Conservation (phyloP, 2,888 invertebrate genomes). For the Blera fallax region DNA sequence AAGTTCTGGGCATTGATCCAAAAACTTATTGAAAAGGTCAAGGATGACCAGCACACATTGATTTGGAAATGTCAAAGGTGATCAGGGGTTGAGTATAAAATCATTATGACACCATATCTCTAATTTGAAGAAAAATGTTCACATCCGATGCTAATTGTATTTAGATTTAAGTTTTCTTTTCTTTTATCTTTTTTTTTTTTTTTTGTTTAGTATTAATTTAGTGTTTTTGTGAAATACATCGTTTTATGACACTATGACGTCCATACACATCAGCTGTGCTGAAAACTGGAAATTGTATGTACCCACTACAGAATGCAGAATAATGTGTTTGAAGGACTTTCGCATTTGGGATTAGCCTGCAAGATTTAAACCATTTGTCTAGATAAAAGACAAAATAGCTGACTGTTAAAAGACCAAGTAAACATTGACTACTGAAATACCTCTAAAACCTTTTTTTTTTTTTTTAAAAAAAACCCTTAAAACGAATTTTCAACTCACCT, state of each 20-base stretch:
- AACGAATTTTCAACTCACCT: conserved; percentile 34
- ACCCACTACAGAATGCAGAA: not conserved
- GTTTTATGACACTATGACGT: no score
- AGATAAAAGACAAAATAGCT: no score
- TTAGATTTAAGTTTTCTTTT: not conserved
- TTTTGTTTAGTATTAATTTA: not conserved
- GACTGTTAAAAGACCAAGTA: no score
- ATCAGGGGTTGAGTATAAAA: not conserved
- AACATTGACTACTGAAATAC: no score
- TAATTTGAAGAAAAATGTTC: not conserved
- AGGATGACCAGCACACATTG: conserved; percentile 28
- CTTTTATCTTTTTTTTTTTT: not conserved
- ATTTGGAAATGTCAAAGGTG: conserved; percentile 35
- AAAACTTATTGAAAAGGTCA: conserved; percentile 36
- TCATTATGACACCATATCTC: not conserved
- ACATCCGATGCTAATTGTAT: not conserved
- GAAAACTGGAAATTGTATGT: not conserved
- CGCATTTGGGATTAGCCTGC: no score
- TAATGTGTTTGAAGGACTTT: no score
- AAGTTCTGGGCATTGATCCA: conserved; percentile 42
- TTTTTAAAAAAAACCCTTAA: not conserved
- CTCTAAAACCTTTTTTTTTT: not conserved
- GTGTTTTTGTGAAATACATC: not conserved
- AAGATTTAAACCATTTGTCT: no score
- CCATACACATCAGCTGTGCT: not conserved